Base-by-base conservation (phyloP, 2,888 invertebrate genomes). In the Drosophila koepferae region DNA sequence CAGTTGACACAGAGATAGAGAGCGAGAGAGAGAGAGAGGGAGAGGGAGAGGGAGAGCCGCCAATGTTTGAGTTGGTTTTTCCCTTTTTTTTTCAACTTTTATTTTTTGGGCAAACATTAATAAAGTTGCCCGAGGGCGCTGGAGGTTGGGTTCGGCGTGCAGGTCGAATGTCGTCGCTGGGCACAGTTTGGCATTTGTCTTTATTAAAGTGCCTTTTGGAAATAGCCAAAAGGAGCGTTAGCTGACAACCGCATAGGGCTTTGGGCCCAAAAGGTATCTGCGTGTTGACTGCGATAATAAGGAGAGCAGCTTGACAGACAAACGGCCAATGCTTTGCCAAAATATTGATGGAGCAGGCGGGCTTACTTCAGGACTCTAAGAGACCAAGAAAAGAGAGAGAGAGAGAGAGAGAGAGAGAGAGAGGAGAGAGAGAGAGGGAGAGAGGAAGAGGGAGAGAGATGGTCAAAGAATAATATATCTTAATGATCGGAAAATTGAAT, bases 101-200 rank as follows among this genome's bases (percentile, higher is more conserved):
- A 49, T 71, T 63, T 55, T 70, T 68, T 60, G 51, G 64, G 64
- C 59, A 62, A 71, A 81, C 82, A 84, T 84, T 84, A 84, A 84
- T 80, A 82, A 86, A 84, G 70, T 77, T 67, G 58, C 53, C 65
- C 44, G 58, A 49, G 41, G 34, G 53, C 23, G 46, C 9, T 9
- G 49, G 48, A 2, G 28, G 4, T 4, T 7, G n/a, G 23, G 14
- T 2, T 1, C 7, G 7, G 40, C 20, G 28, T 36, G 38, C 56
- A 59, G 68, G 74, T 73, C 72, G 63, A 69, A 70, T 73, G 69
- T 70, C 58, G 70, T 60, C 72, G 68, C 65, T 63, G 74, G 71
- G 58, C 65, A 80, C 78, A 79, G 73, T 70, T 86, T 77, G 67
- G 71, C 73, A 73, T 82, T 84, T 84, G 80, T 78, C 80, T 65